A percentile compares a stretch with the other conserved stretches of the same genome.
Conservation (phyloP, 2,888 invertebrate genomes). For the Seira ritae region DNA sequence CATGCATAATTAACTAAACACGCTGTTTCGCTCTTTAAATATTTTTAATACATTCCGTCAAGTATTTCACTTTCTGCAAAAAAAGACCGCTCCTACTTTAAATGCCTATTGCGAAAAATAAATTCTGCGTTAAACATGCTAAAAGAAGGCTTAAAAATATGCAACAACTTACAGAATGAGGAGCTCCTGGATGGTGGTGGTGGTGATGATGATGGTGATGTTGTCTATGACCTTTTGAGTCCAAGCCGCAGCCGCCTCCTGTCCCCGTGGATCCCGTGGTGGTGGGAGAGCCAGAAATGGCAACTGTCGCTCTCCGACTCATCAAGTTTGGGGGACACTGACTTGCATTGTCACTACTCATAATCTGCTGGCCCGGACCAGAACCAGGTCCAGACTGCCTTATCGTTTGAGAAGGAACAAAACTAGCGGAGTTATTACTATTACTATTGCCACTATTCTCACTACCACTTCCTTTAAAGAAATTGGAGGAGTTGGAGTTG, state of each 20-base stretch:
- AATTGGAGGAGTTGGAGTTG: neutral
- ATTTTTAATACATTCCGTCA: neutral
- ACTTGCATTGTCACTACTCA: conserved; percentile 28
- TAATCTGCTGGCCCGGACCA: too few relatives aligned
- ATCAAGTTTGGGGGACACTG: conserved; percentile 36
- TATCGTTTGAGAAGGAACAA: neutral
- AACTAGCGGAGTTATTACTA: conserved; percentile 26
- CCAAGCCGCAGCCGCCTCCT: conserved; percentile 2
- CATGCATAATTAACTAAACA: too few relatives aligned
- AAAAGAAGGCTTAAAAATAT: too few relatives aligned
- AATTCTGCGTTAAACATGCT: neutral
- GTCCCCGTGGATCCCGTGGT: neutral
- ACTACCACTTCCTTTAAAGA: neutral
- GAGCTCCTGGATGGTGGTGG: too few relatives aligned
- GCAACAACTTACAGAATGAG: conserved; percentile 37
- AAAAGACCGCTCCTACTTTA: neutral
- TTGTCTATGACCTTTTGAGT: conserved; percentile 22
- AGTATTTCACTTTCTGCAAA: neutral
- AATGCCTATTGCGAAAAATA: neutral
- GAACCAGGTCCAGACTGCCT: neutral
- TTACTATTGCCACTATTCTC: conserved; percentile 49
- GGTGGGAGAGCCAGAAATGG: conserved; percentile 42
- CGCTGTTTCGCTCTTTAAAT: neutral
- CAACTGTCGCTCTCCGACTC: conserved; percentile 52
- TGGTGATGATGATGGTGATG: too few relatives aligned